Conservation (phyloP, 2,113 vertebrate species). For the Takifugu flavidus region DNA sequence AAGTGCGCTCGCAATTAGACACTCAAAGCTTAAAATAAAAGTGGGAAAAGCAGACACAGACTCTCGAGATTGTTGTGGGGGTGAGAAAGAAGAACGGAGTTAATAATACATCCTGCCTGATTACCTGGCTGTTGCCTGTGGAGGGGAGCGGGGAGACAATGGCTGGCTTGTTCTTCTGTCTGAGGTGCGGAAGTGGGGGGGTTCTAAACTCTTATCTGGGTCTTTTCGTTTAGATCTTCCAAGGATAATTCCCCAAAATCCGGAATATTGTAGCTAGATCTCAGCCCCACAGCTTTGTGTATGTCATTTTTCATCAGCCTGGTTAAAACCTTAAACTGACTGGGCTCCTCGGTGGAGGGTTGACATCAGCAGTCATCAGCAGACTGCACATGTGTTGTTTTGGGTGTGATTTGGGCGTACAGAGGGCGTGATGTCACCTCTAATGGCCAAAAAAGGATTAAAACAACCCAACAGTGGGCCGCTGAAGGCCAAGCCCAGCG, state of each 20-base stretch:
- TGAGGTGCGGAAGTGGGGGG: background rate
- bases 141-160: constrained; percentile 27
- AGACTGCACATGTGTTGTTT: too few relatives aligned
- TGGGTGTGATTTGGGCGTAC: too few relatives aligned
- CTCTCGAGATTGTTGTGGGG: constrained; percentile 29
- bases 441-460: too few relatives aligned
- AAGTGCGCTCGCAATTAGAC: constrained; percentile 63
- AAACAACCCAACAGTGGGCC: too few relatives aligned
- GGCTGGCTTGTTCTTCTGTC: constrained; percentile 19
- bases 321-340: too few relatives aligned
- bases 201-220: constrained; percentile 1
- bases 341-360: too few relatives aligned
- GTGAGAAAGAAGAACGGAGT: constrained; percentile 19
- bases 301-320: too few relatives aligned
- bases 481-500: too few relatives aligned
- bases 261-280: too few relatives aligned
- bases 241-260: constrained; percentile 13
- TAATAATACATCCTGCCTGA: constrained; percentile 39
- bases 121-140: constrained; percentile 50
- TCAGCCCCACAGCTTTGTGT: too few relatives aligned
- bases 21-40: constrained; percentile 47
- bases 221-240: constrained; percentile 26
- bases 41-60: constrained; percentile 27
- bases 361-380: too few relatives aligned
- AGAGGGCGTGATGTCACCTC: too few relatives aligned